Percentiles rank a stretch among this genome's conserved stretches.
These are phyloP conservation scores for Orthosia incerta DNA, from an alignment of 2,888 invertebrate species.

Conservation along the genomic window DNA sequence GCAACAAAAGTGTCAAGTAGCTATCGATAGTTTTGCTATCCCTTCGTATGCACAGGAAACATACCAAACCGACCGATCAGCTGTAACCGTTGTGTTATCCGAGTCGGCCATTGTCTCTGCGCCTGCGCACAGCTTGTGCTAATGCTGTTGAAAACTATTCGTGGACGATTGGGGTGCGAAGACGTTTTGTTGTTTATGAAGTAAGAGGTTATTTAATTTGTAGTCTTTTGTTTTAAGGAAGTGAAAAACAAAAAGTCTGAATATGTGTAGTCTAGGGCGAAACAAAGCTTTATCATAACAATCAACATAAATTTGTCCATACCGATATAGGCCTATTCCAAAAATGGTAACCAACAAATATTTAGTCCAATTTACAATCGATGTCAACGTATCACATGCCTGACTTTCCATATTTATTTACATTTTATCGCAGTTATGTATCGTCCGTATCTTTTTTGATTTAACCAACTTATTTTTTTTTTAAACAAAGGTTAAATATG, in stretches of 20 bases:
- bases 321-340: background rate
- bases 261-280: no score
- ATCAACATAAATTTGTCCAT: background rate
- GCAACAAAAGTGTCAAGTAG: no score
- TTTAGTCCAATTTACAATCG: background rate
- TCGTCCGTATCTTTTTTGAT: background rate
- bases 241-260: no score
- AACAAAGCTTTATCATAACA: background rate
- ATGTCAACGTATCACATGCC: background rate
- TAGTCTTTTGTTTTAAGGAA: background rate
- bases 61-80: constrained; percentile 50
- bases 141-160: constrained; percentile 44
- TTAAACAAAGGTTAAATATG: no score
- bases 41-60: constrained; percentile 59
- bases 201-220: background rate
- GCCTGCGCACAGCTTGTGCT: constrained; percentile 31
- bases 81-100: constrained; percentile 64
- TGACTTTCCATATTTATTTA: background rate
- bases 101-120: constrained; percentile 60
- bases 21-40: no score
- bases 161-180: constrained; percentile 20
- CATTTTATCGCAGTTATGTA: no score
- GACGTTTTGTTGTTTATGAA: constrained; percentile 8
- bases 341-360: background rate
- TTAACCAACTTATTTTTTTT: no score